Evolutionary conservation across 1,140 invertebrate genomes (phyloP).

Genomic region (Micrasema longulum): DNA sequence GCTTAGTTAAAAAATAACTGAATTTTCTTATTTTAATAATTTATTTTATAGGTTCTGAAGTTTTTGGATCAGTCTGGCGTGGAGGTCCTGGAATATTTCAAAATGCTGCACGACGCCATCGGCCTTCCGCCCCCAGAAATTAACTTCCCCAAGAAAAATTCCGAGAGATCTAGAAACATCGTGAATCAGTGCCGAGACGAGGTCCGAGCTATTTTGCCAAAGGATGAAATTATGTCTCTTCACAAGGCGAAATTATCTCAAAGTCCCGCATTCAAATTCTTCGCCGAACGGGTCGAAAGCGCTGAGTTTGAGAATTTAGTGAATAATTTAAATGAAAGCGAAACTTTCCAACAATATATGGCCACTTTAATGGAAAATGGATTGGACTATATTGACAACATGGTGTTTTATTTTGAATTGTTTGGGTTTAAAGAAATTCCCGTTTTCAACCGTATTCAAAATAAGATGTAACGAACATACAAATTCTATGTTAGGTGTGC

Average conservation of each 20-base stretch:
- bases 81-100: conserved; percentile 21
- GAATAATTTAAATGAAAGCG: conserved; percentile 4
- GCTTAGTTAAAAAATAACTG: too few species aligned
- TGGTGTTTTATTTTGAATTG: conserved; percentile 2
- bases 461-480: too few species aligned
- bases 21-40: too few species aligned
- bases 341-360: not conserved
- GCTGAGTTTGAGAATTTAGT: conserved; percentile 20
- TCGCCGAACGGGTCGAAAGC: conserved; percentile 14
- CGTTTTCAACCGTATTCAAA: too few species aligned
- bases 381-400: conserved; percentile 16
- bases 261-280: conserved; percentile 27
- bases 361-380: conserved; percentile 21
- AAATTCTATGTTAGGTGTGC: too few species aligned
- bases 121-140: conserved; percentile 7
- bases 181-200: conserved; percentile 23
- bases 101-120: conserved; percentile 22
- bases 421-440: conserved; percentile 1
- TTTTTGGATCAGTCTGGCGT: conserved; percentile 33
- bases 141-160: not conserved
- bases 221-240: conserved; percentile 16
- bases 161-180: not conserved
- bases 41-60: conserved; percentile 17
- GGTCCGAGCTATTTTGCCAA: conserved; percentile 20
- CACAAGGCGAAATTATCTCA: conserved; percentile 12